Percentiles rank a stretch among this genome's conserved stretches.
Evolutionary conservation across 2,797 vertebrate genomes (phyloP).

Genomic region (Rhinogobio ventralis): DNA sequence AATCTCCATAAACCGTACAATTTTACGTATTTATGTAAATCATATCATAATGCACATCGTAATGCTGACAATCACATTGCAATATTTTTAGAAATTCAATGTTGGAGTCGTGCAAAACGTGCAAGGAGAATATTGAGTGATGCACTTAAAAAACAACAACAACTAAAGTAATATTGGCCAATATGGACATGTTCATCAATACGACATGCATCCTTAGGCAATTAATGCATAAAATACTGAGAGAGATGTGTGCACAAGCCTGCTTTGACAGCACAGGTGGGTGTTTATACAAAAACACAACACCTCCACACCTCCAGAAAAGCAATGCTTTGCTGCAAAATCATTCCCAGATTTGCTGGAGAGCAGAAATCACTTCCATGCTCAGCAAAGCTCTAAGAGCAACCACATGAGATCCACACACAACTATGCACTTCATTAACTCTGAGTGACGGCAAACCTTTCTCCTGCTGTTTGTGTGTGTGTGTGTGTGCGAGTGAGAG

Average conservation of each 20-base stretch:
- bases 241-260: not conserved
- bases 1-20: not conserved
- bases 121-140: not conserved
- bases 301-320: slow-evolving; percentile 20
- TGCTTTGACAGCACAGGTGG: not conserved
- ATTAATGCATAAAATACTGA: not conserved
- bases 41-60: not conserved
- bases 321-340: slow-evolving; percentile 62
- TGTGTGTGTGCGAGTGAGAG: not conserved
- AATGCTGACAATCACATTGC: not conserved
- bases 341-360: slow-evolving; percentile 68
- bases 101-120: not conserved
- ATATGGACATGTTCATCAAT: not conserved
- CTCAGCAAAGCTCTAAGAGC: slow-evolving; percentile 66
- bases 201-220: not conserved
- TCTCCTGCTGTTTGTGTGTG: slow-evolving; percentile 16
- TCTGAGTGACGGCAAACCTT: slow-evolving; percentile 59
- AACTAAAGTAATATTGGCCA: not conserved
- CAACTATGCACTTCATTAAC: slow-evolving; percentile 67
- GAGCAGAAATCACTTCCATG: slow-evolving; percentile 76
- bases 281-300: slow-evolving; percentile 18
- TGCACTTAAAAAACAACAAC: not conserved
- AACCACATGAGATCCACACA: slow-evolving; percentile 73
- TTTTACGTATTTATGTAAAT: not conserved
- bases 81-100: not conserved